phyloP scores from a whole-genome alignment of 2,113 vertebrate genomes.

The Gallinago paraguaiae region DNA sequence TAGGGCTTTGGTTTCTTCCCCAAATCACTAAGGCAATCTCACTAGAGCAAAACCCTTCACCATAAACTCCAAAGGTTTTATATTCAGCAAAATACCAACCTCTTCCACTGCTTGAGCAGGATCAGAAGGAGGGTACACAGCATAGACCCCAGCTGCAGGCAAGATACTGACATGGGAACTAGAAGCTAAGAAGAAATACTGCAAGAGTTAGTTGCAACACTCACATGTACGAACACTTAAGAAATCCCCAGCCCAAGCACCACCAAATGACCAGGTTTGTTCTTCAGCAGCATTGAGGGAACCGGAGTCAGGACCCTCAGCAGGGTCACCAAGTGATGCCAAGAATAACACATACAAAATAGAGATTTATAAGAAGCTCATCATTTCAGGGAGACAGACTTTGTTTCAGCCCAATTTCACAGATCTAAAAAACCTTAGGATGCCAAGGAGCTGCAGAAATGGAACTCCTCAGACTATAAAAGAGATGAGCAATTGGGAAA shows the following conservation, averaged over 20 bases:
- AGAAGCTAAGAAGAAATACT: slow-evolving; percentile 78
- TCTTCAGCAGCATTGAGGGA: neutral
- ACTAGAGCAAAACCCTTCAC: neutral
- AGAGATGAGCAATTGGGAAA: neutral
- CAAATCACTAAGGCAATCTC: neutral
- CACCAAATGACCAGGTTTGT: neutral
- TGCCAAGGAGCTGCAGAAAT: neutral
- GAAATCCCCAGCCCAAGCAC: neutral
- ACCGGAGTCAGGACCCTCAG: neutral
- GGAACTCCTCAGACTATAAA: neutral
- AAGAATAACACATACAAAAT: neutral
- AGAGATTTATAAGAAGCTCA: neutral
- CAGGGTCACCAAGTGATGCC: neutral
- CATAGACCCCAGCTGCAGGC: slow-evolving; percentile 93
- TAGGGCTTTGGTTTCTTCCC: neutral
- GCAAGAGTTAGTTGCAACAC: neutral
- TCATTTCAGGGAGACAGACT: neutral
- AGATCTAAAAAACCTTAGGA: neutral
- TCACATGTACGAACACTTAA: neutral
- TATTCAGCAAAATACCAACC: slow-evolving; percentile 71
- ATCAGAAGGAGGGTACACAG: slow-evolving; percentile 90
- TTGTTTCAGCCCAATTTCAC: neutral
- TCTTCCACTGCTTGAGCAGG: slow-evolving; percentile 92
- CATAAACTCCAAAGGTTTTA: neutral
- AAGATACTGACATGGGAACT: slow-evolving; percentile 82